Percentiles rank a stretch among this genome's conserved stretches.
Conservation (phyloP, 2,113 vertebrate species). For the Dasyornis broadbenti region DNA sequence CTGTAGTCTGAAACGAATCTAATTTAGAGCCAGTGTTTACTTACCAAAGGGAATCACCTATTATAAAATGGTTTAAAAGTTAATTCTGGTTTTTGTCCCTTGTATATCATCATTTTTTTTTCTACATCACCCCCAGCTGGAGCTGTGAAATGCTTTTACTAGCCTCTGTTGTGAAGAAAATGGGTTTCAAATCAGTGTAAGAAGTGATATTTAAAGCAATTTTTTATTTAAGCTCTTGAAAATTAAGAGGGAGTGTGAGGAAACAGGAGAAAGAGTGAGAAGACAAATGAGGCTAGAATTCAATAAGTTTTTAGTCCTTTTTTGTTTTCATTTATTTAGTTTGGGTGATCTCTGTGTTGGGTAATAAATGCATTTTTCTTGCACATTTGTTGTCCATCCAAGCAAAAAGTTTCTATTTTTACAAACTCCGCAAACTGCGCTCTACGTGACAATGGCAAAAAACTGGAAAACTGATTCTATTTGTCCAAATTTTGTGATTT, state of each 20-base stretch:
- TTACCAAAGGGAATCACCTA: neutral
- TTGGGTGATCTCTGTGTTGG: neutral
- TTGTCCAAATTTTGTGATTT: neutral
- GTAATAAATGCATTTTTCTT: neutral
- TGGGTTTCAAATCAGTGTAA: neutral
- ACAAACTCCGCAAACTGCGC: neutral
- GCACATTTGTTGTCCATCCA: neutral
- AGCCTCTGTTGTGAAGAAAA: neutral
- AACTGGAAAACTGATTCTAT: neutral
- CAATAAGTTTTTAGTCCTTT: fast-evolving
- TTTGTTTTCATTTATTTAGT: neutral
- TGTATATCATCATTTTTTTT: neutral
- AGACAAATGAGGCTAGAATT: neutral
- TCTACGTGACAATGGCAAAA: neutral
- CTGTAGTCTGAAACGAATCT: neutral
- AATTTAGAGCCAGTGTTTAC: neutral
- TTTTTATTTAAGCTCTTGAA: neutral
- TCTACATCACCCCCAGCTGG: neutral
- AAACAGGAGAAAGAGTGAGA: neutral
- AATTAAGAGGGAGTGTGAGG: neutral
- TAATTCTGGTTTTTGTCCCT: neutral
- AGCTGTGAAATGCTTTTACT: neutral
- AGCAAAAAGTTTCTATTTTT: neutral
- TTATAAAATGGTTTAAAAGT: neutral
- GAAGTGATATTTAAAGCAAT: neutral